A percentile compares a stretch with the other conserved stretches of the same genome.
phyloP scores from a whole-genome alignment of 2,113 vertebrate genomes.

The Amphiprion ocellaris region DNA sequence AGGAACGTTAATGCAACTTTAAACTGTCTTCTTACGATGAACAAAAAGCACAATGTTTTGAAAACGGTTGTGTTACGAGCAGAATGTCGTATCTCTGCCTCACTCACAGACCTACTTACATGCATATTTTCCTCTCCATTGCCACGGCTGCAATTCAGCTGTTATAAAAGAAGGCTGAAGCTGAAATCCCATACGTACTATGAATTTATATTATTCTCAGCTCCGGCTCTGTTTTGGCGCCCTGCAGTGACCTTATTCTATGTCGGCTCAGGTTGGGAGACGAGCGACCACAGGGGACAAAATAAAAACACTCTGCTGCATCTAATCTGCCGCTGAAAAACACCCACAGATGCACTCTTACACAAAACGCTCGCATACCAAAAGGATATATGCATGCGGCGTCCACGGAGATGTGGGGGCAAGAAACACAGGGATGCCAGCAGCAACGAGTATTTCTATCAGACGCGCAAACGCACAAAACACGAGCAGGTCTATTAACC shows the following conservation, averaged over 20 bases:
- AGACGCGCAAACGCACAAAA: neutral
- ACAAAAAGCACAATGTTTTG: neutral
- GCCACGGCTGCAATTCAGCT: neutral
- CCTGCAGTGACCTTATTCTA: constrained; percentile 50
- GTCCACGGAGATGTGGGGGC: neutral
- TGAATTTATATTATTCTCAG: constrained; percentile 10
- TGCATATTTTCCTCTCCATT: neutral
- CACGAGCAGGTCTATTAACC: neutral
- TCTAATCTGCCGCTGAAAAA: constrained; percentile 50
- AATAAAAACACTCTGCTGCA: constrained; percentile 54
- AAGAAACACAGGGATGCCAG: neutral
- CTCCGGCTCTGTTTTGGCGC: constrained; percentile 42
- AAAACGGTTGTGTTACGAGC: neutral
- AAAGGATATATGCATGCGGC: constrained; percentile 18
- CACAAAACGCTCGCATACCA: constrained; percentile 7
- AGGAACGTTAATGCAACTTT: neutral
- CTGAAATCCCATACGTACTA: neutral
- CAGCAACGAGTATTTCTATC: neutral
- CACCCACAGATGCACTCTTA: constrained; percentile 45
- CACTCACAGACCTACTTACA: neutral
- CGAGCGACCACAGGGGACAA: constrained; percentile 50
- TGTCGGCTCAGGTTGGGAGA: constrained; percentile 57
- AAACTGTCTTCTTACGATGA: neutral
- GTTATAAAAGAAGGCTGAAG: neutral
- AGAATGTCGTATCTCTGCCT: neutral